phyloP scores from a whole-genome alignment of 2,888 invertebrate genomes.

The Digitonthophagus gazella region DNA sequence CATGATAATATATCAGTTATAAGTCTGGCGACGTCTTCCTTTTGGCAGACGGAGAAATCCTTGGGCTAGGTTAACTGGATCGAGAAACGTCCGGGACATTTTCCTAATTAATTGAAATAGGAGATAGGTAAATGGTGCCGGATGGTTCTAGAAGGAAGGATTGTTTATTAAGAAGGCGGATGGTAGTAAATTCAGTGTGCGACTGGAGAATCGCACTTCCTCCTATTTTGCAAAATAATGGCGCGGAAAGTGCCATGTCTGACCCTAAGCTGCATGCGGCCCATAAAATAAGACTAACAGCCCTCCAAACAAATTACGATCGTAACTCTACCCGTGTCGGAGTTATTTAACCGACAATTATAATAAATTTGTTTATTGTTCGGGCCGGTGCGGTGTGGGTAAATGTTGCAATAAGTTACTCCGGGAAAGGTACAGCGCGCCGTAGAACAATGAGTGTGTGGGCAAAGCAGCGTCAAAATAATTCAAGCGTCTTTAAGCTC shows the following conservation, averaged over 20 bases:
- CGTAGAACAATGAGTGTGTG: conserved; percentile 35
- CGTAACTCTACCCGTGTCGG: conserved; percentile 9
- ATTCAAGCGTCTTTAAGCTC: conserved; percentile 28
- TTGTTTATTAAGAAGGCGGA: neutral
- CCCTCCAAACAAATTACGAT: conserved; percentile 19
- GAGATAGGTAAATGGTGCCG: neutral
- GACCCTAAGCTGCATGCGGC: neutral
- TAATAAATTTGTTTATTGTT: conserved; percentile 31
- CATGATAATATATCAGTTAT: conserved; percentile 21
- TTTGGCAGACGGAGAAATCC: neutral
- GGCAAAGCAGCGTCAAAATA: conserved; percentile 35
- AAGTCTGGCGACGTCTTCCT: conserved; percentile 17
- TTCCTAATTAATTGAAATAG: conserved; percentile 9
- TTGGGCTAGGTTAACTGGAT: neutral
- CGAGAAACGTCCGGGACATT: too few species aligned
- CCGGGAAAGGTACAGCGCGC: conserved; percentile 16
- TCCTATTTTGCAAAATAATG: neutral
- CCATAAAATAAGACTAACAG: neutral
- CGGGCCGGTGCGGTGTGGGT: conserved; percentile 23
- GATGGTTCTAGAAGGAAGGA: neutral
- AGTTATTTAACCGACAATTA: conserved; percentile 29
- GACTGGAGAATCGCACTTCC: neutral
- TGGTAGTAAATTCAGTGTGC: neutral
- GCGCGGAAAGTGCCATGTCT: neutral
- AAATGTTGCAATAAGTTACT: conserved; percentile 31